Percentiles rank a stretch among this genome's conserved stretches.
Conservation (phyloP, 37 sponge, comb jelly and placozoan species). For the Dysidea cf. avara region DNA sequence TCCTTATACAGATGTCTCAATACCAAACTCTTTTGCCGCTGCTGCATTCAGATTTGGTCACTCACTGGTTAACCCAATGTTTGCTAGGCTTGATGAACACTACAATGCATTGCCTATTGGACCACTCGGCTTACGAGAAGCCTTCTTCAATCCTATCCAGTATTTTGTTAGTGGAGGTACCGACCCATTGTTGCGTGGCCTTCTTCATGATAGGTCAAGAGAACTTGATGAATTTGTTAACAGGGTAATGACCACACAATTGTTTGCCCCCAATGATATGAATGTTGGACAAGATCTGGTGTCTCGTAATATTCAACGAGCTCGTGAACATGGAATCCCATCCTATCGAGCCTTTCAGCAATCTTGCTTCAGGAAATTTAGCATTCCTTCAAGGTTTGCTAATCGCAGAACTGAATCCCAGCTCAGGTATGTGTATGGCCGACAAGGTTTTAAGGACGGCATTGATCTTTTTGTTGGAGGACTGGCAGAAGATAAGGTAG, state of each 20-base stretch:
- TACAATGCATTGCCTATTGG: conserved; percentile 15
- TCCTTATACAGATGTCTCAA: conserved; percentile 1
- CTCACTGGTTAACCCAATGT: conserved; percentile 55
- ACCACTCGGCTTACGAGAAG: conserved; percentile 1
- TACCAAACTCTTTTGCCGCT: conserved; percentile 23
- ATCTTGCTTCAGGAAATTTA: not conserved
- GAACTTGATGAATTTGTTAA: conserved; percentile 25
- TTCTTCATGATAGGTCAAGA: conserved; percentile 21
- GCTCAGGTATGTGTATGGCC: not conserved
- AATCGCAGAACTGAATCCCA: not conserved
- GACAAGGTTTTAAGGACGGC: conserved; percentile 27
- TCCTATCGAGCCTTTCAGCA: conserved; percentile 9
- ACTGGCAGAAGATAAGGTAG: conserved; percentile 37
- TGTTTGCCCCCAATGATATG: conserved; percentile 36
- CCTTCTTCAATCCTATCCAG: conserved; percentile 14
- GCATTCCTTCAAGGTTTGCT: not conserved
- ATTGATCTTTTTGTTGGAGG: conserved; percentile 60
- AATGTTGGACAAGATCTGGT: conserved; percentile 52
- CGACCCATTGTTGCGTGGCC: conserved; percentile 54
- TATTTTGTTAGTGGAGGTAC: conserved; percentile 27
- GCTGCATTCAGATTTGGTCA: too few relatives aligned
- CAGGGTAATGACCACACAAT: conserved; percentile 22
- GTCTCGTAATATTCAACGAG: conserved; percentile 53
- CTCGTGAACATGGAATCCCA: conserved; percentile 60
- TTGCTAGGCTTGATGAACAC: conserved; percentile 59